Percentiles rank a stretch among this genome's conserved stretches.
These are phyloP conservation scores for Oryzaephilus surinamensis DNA, from an alignment of 1,140 invertebrate species.

Conservation along the genomic window DNA sequence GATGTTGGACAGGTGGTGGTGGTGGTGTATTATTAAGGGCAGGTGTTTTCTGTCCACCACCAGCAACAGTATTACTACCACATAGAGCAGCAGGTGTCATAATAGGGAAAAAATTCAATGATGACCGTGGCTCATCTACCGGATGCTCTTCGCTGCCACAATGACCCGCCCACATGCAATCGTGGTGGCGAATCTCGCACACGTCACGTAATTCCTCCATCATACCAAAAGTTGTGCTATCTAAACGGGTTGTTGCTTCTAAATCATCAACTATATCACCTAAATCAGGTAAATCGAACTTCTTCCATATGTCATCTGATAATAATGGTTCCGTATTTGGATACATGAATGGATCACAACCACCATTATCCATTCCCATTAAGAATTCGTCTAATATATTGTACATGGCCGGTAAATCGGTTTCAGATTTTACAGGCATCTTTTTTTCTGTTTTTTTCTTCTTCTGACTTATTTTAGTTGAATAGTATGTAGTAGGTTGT, in stretches of 20 bases:
- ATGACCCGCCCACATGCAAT: conserved; percentile 58
- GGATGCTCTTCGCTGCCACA: conserved; percentile 43
- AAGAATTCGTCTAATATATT: conserved; percentile 5
- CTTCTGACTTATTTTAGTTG: no score
- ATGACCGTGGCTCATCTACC: conserved; percentile 13
- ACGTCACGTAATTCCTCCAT: not conserved
- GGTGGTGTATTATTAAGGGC: no score
- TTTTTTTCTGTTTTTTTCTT: not conserved
- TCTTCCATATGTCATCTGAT: conserved; percentile 32
- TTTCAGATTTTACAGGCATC: not conserved
- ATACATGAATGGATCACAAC: conserved; percentile 1
- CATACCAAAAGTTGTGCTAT: not conserved
- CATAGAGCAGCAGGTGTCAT: no score
- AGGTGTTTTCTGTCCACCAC: no score
- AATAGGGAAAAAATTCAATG: no score
- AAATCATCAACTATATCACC: no score
- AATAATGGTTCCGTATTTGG: no score
- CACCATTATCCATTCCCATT: conserved; percentile 1
- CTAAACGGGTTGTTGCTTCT: not conserved
- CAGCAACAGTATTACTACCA: no score
- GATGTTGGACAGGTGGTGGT: no score
- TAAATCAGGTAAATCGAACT: conserved; percentile 30
- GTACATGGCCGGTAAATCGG: not conserved
- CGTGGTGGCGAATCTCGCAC: conserved; percentile 40
- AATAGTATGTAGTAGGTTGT: conserved; percentile 1